Evolutionary conservation across 2,113 vertebrate species (phyloP), one percentile per base, ranked within the genome.

Genomic region (Maccullochella peelii): DNA sequence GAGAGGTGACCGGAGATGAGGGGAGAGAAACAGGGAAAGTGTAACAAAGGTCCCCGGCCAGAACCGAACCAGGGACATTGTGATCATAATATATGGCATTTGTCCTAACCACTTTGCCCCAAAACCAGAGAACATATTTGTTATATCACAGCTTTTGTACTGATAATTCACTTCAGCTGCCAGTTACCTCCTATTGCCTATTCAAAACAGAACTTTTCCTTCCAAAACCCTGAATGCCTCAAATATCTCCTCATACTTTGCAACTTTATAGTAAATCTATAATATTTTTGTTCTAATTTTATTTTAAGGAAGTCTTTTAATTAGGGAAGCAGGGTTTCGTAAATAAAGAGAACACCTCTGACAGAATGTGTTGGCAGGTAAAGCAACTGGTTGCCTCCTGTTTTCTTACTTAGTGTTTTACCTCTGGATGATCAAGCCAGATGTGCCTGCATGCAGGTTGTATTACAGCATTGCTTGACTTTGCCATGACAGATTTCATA

Each of bases 381-480:
- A n/a, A 61, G 54, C 66, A 70, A 63, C 30, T 33, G 55, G 67
- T 9, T 68, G 36, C 23, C 27, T 50, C 30, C 15, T 30, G n/a
- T 36, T 54, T 79, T 67, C 50, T 20, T 44, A 52, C 20, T 21
- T 10, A 15, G 15, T 36, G 49, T 73, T 73, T 77, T 42, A 38
- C 38, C 23, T 65, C 38, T 50, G 30, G 40, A 77, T 65, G 27
- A 10, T 55, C 1, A 27, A 57, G 52, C 58, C 80, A 77, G 55
- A 63, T 63, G 80, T 63, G 47, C 14, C n/a, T 38, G 12, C n/a
- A 40, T 75, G 63, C 72, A 52, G 54, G 30, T 40, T 25, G 8
- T 62, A 18, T 40, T 50, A 44, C n/a, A 59, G 54, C 16, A 30
- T 55, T 57, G 50, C 59, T 73, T 36, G 49, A 25, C 69, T 57